Evolutionary conservation across 1,140 invertebrate species (phyloP), one percentile per base, ranked within the genome.

Genomic region (Pinna nobilis): DNA sequence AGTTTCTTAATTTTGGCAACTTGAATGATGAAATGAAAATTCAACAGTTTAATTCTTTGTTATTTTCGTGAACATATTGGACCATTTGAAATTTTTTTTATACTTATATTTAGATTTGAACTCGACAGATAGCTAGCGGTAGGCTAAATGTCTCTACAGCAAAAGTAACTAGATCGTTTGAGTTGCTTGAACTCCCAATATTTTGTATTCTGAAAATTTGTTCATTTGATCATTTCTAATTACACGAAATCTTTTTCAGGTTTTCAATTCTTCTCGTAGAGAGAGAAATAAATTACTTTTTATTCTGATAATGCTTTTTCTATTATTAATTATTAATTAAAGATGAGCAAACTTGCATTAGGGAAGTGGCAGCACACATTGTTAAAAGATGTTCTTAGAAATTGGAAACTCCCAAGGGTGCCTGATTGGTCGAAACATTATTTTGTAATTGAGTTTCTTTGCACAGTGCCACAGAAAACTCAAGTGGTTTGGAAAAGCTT

Each of bases 271-370:
- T 33, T 18, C 33, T 59, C 55, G 30, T 35, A 35, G 23, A 59
- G 33, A 35, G 55, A n/a, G 37, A 32, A 59, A 59, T 59, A 35
- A 33, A 59, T 59, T 59, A 33, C 55, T 15, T 59, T 59, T 33
- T 35, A 35, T 33, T 33, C 55, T 33, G n/a, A 7, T 35, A 59
- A 33, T 59, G 55, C 55, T 59, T 41, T 63, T 37, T 63, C 32
- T 44, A 44, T 59, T 70, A 70, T 75, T 70, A 75, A 75, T 70
- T 70, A 75, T 75, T 75, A 75, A 75, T 75, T 75, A 75, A 75
- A 75, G 67, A 69, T 33, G 61, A 63, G 37, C 59, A 53, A 61
- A 65, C 53, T 50, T 69, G 63, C 73, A 75, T 75, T 75, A 75
- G 66, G 53, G 49, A 75, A 75, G 73, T 75, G 73, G 61, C 49